Base-by-base conservation (phyloP, 2,888 invertebrate genomes). In the Pseudeuparius sepicola region DNA sequence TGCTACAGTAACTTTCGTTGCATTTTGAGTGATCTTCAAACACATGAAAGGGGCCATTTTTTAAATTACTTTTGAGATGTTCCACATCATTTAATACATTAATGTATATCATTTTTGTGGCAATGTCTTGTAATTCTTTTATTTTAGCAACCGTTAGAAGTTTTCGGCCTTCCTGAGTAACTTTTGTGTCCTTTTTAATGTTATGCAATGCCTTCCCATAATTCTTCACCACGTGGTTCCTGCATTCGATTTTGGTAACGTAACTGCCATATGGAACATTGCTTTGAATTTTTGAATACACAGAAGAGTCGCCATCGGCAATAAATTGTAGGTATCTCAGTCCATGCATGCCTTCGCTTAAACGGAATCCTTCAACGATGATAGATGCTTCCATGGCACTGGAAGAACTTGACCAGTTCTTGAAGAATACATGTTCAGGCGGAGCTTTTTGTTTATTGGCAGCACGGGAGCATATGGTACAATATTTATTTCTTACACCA, bases 101-200 rank as follows among this genome's bases (percentile, higher is more conserved):
- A 26, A 47, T 43, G 36, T 45, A 47, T 24, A 48, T 47, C 2
- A 45, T 41, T 26, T 38, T 37, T 32, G 43, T 45, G 20, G 45
- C 45, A 23, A 38, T 24, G 34, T 42, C 36, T 2, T 28, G 14
- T n/a, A 44, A 30, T 3, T 23, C 7, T 27, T 33, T 31, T 7
- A 44, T 41, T 24, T 34, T 36, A 7, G 31, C 17, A 12, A 14
- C 5, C 2, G 39, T 42, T 2, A 42, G 14, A 3, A 46, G 11
- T 25, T 43, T 45, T 31, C 44, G 16, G 5, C 42, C 44, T 29
- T 33, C 18, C 5, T 37, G n/a, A 17, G 31, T 27, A 7, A 48
- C 44, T 5, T 36, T 18, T 1, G 32, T 43, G 31, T 47, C 46
- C n/a, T 10, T 24, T 35, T 47, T 45, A 5, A n/a, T n/a, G n/a